Evolutionary conservation across 37 sponge, comb jelly and placozoan species (phyloP), one percentile per base, ranked within the genome.

Genomic region (Geodia barretti): DNA sequence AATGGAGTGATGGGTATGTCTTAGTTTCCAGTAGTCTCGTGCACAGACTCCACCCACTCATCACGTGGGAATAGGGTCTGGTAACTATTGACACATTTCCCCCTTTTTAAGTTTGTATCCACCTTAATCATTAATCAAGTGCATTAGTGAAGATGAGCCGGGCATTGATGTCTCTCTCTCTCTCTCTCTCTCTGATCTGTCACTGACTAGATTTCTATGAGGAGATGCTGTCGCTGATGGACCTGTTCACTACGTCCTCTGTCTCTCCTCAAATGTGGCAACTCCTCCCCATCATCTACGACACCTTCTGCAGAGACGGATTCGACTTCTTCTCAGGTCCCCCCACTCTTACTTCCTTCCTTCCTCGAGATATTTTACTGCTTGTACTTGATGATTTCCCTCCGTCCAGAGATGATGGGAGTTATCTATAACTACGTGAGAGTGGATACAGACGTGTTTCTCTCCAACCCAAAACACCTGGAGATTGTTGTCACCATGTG

Each of bases 201-300:
- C n/a, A n/a, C n/a, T n/a, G n/a, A n/a, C 8, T 72, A 86, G 97
- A 97, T 76, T 92, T 92, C 68, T 97, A 97, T 60, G 98, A 97
- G 84, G 98, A 97, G 93, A 86, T 95, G 83, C 68, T 96, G 32
- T 58, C 75, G 1, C 70, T 96, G 59, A 0, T 90, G 35, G 90
- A 90, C 41, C 76, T 86, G 34, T 90, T 96, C 64, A 96, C 93
- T 1, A 75, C 81, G 1, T 68, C 84, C 26, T 33, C 75, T 17
- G n/a, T 98, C 11, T 91, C 94, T 25, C 83, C 88, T 33, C 80
- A 68, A 29, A 90, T 90, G 91, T 97, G 98, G 98, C 83, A 85
- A 25, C 70, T 97, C 38, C 68, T 95, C 29, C 62, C 54, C 34
- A 74, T 95, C 47, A 63, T 97, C 17, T 84, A 93, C 71, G 87